Evolutionary conservation across 30 jellyfish, hydroid and myxozoan species (phyloP).

Genomic region (Turritopsis dohrnii): DNA sequence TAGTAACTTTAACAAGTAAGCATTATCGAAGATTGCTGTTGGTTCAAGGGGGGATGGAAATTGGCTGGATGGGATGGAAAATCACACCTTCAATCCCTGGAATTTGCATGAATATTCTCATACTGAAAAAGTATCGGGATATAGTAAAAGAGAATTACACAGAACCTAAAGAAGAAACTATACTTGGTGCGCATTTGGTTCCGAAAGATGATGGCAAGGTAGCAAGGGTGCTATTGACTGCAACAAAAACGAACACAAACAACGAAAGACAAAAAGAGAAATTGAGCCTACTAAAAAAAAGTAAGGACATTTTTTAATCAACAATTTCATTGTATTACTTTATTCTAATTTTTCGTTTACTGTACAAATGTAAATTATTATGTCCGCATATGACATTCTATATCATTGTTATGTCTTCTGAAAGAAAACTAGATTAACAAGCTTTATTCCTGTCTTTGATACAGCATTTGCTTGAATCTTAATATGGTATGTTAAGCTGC

Average conservation of each 20-base stretch:
- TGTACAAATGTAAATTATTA: not conserved
- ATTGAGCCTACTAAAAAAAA: constrained; percentile 1
- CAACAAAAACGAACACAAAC: constrained; percentile 10
- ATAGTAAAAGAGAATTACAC: constrained; percentile 5
- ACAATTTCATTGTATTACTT: not conserved
- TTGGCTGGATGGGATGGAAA: constrained; percentile 1
- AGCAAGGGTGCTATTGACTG: constrained; percentile 12
- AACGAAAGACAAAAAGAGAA: not conserved
- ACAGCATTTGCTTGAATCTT: too few relatives aligned
- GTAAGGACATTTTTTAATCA: too few relatives aligned
- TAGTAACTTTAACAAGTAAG: constrained; percentile 3
- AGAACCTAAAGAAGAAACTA: constrained; percentile 7
- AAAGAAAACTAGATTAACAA: too few relatives aligned
- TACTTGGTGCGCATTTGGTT: not conserved
- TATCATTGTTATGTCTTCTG: too few relatives aligned
- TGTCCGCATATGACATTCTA: not conserved
- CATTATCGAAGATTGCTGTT: constrained; percentile 9
- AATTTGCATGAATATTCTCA: constrained; percentile 3
- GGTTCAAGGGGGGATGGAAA: constrained; percentile 13
- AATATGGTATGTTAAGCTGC: too few relatives aligned
- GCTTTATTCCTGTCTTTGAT: too few relatives aligned
- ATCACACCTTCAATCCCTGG: not conserved
- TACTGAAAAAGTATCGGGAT: constrained; percentile 9
- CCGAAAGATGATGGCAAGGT: not conserved
- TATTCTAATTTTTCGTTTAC: too few relatives aligned